Percentiles rank a stretch among this genome's conserved stretches.
Evolutionary conservation across 2,113 vertebrate genomes (phyloP).

Genomic region (Rhynchomys soricoides): DNA sequence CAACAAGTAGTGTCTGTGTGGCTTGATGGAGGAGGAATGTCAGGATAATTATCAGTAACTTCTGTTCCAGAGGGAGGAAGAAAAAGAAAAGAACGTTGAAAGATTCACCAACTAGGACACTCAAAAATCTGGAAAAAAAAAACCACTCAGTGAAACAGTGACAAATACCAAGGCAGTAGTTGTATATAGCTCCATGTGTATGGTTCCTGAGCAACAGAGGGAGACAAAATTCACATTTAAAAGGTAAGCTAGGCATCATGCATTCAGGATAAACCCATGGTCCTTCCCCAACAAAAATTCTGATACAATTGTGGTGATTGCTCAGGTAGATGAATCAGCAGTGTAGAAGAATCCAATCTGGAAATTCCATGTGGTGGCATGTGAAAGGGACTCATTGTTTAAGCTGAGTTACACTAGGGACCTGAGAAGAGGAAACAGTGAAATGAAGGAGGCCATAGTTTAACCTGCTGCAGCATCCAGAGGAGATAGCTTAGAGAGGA

Average conservation of each 20-base stretch:
- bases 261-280: background rate
- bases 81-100: background rate
- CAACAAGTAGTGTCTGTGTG: background rate
- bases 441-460: background rate
- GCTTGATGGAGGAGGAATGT: background rate
- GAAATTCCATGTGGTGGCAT: background rate
- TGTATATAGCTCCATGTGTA: too few species aligned
- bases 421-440: background rate
- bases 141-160: background rate
- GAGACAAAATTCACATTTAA: background rate
- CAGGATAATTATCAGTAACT: background rate
- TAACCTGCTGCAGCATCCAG: background rate
- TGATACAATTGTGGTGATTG: background rate
- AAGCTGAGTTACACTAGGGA: background rate
- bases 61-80: background rate
- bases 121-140: background rate
- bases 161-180: background rate
- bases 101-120: background rate
- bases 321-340: background rate
- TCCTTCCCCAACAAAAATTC: too few species aligned
- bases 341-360: background rate
- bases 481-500: background rate
- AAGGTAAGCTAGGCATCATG: background rate
- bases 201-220: too few species aligned
- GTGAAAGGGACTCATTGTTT: background rate